phyloP scores from a whole-genome alignment of 2,113 vertebrate species.

The Pelecanus crispus region DNA sequence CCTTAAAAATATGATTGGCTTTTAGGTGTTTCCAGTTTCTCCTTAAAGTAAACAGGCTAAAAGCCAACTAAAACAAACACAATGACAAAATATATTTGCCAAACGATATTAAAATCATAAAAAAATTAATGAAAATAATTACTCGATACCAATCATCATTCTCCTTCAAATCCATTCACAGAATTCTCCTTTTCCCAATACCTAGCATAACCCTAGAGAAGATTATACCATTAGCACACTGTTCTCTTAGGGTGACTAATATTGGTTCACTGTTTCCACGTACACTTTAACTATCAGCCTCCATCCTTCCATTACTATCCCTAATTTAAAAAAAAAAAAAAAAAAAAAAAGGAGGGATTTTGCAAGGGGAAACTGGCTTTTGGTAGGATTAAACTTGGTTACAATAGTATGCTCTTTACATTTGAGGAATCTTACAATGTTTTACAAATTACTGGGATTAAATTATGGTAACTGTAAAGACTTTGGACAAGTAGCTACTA shows the following conservation, averaged over 20 bases:
- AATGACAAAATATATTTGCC: background rate
- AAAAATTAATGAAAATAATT: background rate
- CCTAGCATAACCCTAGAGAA: background rate
- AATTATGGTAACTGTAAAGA: background rate
- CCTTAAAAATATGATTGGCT: background rate
- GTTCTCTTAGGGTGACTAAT: background rate
- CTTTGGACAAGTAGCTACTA: background rate
- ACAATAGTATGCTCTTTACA: background rate
- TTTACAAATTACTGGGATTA: background rate
- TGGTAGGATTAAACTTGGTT: background rate
- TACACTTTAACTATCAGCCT: background rate
- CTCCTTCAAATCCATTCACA: background rate
- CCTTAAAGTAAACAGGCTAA: background rate
- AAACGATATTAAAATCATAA: background rate
- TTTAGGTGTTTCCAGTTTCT: background rate
- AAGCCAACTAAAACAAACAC: background rate
- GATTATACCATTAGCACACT: background rate
- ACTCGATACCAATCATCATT: background rate
- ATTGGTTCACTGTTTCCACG: background rate
- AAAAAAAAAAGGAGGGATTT: background rate
- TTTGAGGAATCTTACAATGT: background rate
- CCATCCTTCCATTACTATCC: background rate
- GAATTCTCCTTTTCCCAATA: background rate
- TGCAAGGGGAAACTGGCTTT: background rate
- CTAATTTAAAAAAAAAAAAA: background rate